phyloP scores from a whole-genome alignment of 2,888 invertebrate species.

The Anorthoa munda region DNA sequence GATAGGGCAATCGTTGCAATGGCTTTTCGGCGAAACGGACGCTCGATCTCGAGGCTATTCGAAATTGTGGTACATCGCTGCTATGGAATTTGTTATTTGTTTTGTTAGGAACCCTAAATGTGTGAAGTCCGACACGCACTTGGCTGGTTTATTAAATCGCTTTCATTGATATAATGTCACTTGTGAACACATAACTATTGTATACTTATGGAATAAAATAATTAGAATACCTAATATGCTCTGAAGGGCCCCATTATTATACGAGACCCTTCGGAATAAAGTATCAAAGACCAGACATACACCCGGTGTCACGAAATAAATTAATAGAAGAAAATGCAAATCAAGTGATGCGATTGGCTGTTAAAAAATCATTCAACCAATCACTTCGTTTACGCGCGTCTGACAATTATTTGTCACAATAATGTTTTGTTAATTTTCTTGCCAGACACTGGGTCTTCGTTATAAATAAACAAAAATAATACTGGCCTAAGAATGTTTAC shows the following conservation, averaged over 20 bases:
- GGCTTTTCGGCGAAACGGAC: too few species aligned
- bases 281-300: not conserved
- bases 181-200: not conserved
- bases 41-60: too few species aligned
- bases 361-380: not conserved
- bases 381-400: not conserved
- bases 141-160: too few species aligned
- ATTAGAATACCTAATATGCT: not conserved
- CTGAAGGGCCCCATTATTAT: not conserved
- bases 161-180: too few species aligned
- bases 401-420: too few species aligned
- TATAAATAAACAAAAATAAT: not conserved
- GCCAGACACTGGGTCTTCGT: not conserved
- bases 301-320: not conserved
- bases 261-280: not conserved
- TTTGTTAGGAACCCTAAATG: too few species aligned
- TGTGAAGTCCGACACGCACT: too few species aligned
- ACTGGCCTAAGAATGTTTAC: slow-evolving; percentile 26
- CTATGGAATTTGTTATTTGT: too few species aligned
- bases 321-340: not conserved
- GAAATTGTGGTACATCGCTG: too few species aligned
- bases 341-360: not conserved
- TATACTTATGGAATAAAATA: not conserved
- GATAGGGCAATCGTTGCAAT: too few species aligned
- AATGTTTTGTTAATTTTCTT: too few species aligned